phyloP scores from a whole-genome alignment of 2,113 vertebrate genomes.

The Anarhynchus alexandrinus region DNA sequence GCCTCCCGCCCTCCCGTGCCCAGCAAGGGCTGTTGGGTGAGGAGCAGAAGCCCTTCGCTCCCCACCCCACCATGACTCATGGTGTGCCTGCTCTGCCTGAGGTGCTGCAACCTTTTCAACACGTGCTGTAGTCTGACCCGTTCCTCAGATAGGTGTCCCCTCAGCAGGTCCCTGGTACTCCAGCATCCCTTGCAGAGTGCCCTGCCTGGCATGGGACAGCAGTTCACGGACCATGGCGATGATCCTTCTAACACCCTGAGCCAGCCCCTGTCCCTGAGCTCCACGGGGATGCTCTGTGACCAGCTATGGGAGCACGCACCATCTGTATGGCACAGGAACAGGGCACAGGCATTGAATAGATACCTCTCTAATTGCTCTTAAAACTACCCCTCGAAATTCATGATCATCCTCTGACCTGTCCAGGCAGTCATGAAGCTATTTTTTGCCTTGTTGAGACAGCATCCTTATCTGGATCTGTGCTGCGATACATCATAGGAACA shows the following conservation, averaged over 20 bases:
- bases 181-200: neutral
- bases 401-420: neutral
- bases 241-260: neutral
- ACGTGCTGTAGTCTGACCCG: accelerated
- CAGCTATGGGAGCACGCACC: neutral
- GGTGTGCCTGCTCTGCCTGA: neutral
- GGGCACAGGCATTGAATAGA: neutral
- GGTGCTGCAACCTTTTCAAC: accelerated
- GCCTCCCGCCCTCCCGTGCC: neutral
- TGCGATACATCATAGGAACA: neutral
- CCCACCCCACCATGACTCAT: neutral
- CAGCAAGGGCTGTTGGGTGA: accelerated
- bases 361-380: neutral
- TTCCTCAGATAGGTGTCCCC: neutral
- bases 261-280: neutral
- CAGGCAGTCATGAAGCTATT: neutral
- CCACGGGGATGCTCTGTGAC: neutral
- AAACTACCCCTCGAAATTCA: neutral
- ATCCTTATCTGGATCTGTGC: neutral
- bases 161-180: neutral
- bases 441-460: neutral
- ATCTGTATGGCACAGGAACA: neutral
- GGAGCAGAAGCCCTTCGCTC: neutral
- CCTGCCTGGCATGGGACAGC: neutral
- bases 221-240: accelerated